Conservation (phyloP, 2,797 vertebrate genomes). For the Emys orbicularis region DNA sequence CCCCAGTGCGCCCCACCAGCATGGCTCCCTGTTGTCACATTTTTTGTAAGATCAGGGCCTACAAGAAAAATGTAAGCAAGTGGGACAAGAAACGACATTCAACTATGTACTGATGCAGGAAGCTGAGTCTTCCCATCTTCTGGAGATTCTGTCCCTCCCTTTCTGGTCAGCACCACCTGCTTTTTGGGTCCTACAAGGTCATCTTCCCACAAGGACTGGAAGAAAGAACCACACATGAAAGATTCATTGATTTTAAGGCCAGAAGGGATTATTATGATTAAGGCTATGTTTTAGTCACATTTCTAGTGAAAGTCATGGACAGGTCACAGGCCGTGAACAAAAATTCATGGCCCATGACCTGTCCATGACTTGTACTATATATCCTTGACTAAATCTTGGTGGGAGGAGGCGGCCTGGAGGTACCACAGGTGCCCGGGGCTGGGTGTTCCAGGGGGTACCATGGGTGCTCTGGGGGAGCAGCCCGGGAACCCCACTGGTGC, state of each 20-base stretch:
- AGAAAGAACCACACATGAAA: neutral
- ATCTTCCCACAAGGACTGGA: neutral
- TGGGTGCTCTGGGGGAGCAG: no score
- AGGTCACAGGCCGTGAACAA: no score
- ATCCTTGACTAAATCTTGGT: no score
- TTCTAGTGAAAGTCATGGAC: no score
- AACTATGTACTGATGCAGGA: neutral
- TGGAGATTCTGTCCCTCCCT: neutral
- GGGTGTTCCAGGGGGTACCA: no score
- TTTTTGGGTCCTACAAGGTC: neutral
- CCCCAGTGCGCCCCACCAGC: neutral
- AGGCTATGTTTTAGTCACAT: no score
- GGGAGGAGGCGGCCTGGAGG: no score
- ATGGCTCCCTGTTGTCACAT: neutral
- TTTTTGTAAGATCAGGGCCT: neutral
- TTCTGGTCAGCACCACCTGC: neutral
- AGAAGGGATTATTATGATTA: neutral
- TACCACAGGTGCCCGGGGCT: no score
- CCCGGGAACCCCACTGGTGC: no score
- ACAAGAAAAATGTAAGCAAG: neutral
- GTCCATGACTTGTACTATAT: no score
- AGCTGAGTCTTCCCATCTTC: neutral
- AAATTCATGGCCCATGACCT: no score
- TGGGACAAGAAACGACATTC: neutral
- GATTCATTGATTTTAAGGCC: neutral